Conservation (phyloP, 2,113 vertebrate species). For the Catagonus wagneri region DNA sequence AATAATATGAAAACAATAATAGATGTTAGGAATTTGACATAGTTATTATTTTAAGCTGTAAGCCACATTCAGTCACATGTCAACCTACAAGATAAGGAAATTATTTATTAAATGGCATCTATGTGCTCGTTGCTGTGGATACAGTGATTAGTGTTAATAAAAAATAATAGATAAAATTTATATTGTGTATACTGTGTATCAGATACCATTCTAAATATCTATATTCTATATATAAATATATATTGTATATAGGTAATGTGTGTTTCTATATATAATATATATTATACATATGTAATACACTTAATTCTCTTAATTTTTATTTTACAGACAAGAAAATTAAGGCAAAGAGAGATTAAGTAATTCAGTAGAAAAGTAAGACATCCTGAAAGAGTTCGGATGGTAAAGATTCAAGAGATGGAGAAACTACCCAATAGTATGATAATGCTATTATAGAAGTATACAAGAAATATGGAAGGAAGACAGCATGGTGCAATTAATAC, state of each 20-base stretch:
- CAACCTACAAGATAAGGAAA: background rate
- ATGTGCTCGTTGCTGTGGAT: background rate
- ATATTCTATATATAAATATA: background rate
- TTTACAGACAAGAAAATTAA: background rate
- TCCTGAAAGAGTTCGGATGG: background rate
- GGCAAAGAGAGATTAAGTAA: background rate
- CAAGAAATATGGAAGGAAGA: background rate
- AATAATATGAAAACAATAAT: background rate
- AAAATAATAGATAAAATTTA: background rate
- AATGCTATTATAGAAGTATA: background rate
- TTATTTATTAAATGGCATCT: background rate
- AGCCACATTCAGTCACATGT: background rate
- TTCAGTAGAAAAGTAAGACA: background rate
- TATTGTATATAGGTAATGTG: background rate
- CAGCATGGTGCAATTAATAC: background rate
- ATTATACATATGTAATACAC: background rate
- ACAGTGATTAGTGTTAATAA: background rate
- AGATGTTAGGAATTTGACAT: background rate
- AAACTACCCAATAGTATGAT: background rate
- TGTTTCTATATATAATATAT: background rate
- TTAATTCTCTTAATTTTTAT: background rate
- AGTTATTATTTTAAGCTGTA: background rate
- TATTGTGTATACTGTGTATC: background rate
- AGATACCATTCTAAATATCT: background rate
- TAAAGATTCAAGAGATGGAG: background rate